Conservation (phyloP, 1,140 invertebrate genomes). For the Bombus pascuorum region DNA sequence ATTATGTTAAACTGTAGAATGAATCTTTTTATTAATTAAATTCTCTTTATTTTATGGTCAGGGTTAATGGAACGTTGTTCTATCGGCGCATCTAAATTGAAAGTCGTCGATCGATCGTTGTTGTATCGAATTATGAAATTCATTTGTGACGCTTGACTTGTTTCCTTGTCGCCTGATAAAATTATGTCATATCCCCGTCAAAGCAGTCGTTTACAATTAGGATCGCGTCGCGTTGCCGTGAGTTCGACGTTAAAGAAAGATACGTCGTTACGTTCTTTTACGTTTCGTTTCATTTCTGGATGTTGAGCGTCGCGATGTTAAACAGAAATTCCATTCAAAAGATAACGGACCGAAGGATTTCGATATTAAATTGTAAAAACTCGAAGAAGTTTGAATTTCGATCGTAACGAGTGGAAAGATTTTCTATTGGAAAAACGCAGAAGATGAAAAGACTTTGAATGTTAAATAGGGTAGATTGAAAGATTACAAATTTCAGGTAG, state of each 20-base stretch:
- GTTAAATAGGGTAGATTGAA: too few species aligned
- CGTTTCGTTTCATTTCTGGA: background rate
- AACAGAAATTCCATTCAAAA: background rate
- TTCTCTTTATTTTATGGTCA: background rate
- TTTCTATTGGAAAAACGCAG: background rate
- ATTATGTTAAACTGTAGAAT: background rate
- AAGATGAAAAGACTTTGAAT: background rate
- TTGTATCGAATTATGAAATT: constrained; percentile 13
- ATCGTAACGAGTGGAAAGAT: background rate
- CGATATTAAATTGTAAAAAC: background rate
- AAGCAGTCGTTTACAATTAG: background rate
- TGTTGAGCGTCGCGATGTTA: too few species aligned
- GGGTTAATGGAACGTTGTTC: background rate
- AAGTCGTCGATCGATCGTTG: background rate
- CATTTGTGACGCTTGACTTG: background rate
- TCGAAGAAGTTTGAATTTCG: background rate
- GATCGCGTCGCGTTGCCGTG: background rate
- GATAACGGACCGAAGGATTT: background rate
- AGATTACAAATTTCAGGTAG: too few species aligned
- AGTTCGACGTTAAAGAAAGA: background rate
- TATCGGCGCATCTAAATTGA: background rate
- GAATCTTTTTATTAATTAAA: background rate
- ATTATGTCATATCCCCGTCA: background rate
- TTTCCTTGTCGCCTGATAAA: background rate
- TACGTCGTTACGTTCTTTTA: background rate